Base-by-base conservation (phyloP, 2,888 invertebrate species). In the Aradus depressus region DNA sequence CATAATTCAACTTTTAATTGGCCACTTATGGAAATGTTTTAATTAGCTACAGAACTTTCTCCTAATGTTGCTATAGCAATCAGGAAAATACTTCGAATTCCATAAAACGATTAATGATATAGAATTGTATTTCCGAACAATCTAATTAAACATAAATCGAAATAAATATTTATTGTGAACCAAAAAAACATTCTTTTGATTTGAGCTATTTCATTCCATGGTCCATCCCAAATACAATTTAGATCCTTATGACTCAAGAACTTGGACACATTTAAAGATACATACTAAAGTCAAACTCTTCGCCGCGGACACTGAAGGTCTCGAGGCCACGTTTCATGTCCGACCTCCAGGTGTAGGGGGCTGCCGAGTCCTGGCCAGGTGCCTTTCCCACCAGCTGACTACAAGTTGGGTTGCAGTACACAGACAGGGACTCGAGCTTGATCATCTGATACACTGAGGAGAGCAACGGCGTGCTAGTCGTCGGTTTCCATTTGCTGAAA, bases 261-360 rank as follows among this genome's bases (percentile, higher is more conserved):
- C 31, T n/a, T 10, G 31, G n/a, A n/a, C n/a, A n/a, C n/a, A n/a
- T n/a, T n/a, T n/a, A n/a, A n/a, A n/a, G n/a, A n/a, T n/a, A 75
- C 81, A 77, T 68, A 87, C 87, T 70, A 67, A 87, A 87, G 62
- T 86, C 80, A 66, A 87, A 84, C 54, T 81, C 79, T 64, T 84
- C 81, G 55, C 79, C 77, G 63, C 81, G 80, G 70, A 85, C 80
- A 16, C 79, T 79, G 65, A 85, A 85, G 59, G 81, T 83, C 61
- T 84, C 77, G 6, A 87, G 68, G 1, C 85, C 83, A 44, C 75
- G 76, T 16, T 80, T 73, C 81, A 87, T 81, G 44, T 80, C 74
- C 60, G 80, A 81, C 63, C 84, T 81, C 84, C 85, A 84, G 57
- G 77, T 80, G 61, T 75, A 81, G 65, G 77, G 73, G 66, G 68